Conservation (phyloP, 2,888 invertebrate genomes). For the Troides aeacus region DNA sequence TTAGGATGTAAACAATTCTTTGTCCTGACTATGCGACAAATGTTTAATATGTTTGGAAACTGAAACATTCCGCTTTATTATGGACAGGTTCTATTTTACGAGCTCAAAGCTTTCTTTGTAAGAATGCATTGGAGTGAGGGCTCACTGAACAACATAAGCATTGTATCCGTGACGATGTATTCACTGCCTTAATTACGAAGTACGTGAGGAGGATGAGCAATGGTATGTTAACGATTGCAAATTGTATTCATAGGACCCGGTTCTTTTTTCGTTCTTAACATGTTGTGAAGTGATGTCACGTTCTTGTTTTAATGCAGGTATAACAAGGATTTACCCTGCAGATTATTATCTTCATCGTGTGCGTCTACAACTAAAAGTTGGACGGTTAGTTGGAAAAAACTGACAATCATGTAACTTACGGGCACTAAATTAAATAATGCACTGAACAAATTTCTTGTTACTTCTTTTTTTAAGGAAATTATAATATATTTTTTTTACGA, state of each 20-base stretch:
- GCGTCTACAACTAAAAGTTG: no score
- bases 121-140: neutral
- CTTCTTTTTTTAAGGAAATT: no score
- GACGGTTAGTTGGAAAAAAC: no score
- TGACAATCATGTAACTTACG: no score
- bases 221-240: neutral
- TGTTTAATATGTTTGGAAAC: neutral
- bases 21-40: neutral
- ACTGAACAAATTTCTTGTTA: no score
- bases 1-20: neutral
- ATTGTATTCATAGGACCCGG: conserved; percentile 5
- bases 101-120: conserved; percentile 21
- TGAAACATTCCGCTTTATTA: neutral
- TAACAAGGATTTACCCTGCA: neutral
- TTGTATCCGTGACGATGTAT: conserved; percentile 7
- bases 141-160: conserved; percentile 15
- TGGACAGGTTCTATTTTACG: conserved; percentile 11
- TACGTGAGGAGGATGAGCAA: conserved; percentile 7
- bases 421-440: no score
- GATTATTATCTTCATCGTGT: neutral
- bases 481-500: no score
- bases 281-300: conserved; percentile 2
- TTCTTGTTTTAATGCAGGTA: neutral
- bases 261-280: conserved; percentile 3
- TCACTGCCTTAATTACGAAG: conserved; percentile 19